Conservation (phyloP, 1,140 invertebrate genomes). For the Belonocnema kinseyi region DNA sequence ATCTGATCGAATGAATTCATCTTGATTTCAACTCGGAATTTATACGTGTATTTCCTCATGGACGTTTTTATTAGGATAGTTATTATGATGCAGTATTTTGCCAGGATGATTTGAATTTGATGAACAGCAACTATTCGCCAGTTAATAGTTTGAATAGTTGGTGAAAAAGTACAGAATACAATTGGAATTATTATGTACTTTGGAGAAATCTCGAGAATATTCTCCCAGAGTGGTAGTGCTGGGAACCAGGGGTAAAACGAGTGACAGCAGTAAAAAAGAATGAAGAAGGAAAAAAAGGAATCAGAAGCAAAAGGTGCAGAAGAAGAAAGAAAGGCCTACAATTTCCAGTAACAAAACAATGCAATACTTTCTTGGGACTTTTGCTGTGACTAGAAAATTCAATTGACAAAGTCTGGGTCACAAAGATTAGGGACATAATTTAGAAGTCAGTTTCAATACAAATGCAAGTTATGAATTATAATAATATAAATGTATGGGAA, state of each 20-base stretch:
- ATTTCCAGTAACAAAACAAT: too few relatives aligned
- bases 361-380: too few relatives aligned
- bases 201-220: conserved; percentile 26
- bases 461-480: too few relatives aligned
- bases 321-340: neutral
- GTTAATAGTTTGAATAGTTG: conserved; percentile 6
- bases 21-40: too few relatives aligned
- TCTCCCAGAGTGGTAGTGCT: conserved; percentile 12
- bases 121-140: conserved; percentile 19
- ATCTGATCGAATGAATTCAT: too few relatives aligned
- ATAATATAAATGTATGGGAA: too few relatives aligned
- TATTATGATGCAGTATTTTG: neutral
- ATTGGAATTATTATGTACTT: neutral
- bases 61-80: neutral
- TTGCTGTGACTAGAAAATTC: too few relatives aligned
- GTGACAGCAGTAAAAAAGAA: conserved; percentile 1
- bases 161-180: neutral
- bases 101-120: neutral
- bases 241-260: neutral
- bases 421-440: too few relatives aligned
- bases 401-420: too few relatives aligned
- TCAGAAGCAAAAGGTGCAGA: neutral
- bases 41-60: too few relatives aligned
- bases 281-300: neutral
- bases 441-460: too few relatives aligned